Conservation (phyloP, 2,888 invertebrate species). For the Pterostichus madidus region DNA sequence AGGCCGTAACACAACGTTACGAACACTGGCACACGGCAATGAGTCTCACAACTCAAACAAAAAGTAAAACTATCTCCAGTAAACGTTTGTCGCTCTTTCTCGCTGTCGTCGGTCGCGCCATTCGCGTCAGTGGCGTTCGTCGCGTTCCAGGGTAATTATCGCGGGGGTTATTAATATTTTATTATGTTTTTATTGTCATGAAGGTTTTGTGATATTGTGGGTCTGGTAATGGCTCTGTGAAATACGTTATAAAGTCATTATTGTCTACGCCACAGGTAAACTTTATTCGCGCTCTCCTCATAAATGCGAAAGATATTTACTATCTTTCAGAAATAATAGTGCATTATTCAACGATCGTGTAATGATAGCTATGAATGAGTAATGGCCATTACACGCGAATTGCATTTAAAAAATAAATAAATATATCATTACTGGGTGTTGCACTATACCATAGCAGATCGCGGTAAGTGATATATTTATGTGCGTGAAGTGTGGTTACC, state of each 20-base stretch:
- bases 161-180: constrained; percentile 21
- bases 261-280: background rate
- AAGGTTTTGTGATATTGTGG: background rate
- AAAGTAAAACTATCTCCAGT: constrained; percentile 54
- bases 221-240: background rate
- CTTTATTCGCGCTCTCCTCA: background rate
- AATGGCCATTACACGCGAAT: too few relatives aligned
- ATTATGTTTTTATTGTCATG: constrained; percentile 8
- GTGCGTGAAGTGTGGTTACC: too few relatives aligned
- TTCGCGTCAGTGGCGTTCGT: background rate
- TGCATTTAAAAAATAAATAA: too few relatives aligned
- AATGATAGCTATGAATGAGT: too few relatives aligned
- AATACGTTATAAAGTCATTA: background rate
- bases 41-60: constrained; percentile 59
- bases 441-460: too few relatives aligned
- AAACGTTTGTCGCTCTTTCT: constrained; percentile 43
- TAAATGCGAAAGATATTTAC: too few relatives aligned
- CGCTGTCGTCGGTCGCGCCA: background rate
- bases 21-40: constrained; percentile 52
- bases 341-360: too few relatives aligned
- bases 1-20: constrained; percentile 45
- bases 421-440: too few relatives aligned
- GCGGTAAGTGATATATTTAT: too few relatives aligned
- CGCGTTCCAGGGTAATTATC: constrained; percentile 2
- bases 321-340: too few relatives aligned